Percentiles rank a stretch among this genome's conserved stretches.
phyloP scores from a whole-genome alignment of 2,113 vertebrate species.

The Apodemus speciosus region DNA sequence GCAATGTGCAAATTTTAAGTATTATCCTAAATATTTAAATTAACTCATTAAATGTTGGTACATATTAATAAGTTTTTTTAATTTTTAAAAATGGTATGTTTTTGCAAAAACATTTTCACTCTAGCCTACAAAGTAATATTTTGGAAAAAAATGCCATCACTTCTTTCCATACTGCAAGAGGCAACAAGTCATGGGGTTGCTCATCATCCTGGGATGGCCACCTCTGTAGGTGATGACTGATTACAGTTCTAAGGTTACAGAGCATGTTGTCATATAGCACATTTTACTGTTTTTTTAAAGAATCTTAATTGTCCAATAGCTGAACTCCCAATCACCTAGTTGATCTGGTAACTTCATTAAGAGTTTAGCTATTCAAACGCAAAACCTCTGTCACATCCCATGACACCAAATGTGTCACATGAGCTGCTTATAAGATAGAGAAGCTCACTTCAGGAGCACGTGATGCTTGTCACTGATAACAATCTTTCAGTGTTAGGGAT shows the following conservation, averaged over 20 bases:
- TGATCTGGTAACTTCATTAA: neutral
- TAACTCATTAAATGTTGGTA: neutral
- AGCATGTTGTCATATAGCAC: neutral
- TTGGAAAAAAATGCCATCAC: neutral
- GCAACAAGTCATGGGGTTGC: neutral
- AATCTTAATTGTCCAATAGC: neutral
- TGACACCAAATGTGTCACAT: neutral
- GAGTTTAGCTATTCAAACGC: neutral
- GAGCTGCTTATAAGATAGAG: neutral
- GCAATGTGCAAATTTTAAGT: neutral
- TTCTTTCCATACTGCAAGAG: neutral
- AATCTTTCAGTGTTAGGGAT: neutral
- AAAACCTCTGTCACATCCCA: neutral
- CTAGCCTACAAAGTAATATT: neutral
- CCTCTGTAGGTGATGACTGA: neutral
- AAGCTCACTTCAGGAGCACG: neutral
- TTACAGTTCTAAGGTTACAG: neutral
- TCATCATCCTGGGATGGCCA: neutral
- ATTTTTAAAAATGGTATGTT: neutral
- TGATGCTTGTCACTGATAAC: neutral
- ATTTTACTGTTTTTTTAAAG: conserved; percentile 33
- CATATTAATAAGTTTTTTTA: neutral
- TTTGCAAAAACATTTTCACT: neutral
- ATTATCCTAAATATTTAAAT: neutral
- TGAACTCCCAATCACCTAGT: neutral